Evolutionary conservation across 2,888 invertebrate species (phyloP).

Genomic region (Brenthis ino): DNA sequence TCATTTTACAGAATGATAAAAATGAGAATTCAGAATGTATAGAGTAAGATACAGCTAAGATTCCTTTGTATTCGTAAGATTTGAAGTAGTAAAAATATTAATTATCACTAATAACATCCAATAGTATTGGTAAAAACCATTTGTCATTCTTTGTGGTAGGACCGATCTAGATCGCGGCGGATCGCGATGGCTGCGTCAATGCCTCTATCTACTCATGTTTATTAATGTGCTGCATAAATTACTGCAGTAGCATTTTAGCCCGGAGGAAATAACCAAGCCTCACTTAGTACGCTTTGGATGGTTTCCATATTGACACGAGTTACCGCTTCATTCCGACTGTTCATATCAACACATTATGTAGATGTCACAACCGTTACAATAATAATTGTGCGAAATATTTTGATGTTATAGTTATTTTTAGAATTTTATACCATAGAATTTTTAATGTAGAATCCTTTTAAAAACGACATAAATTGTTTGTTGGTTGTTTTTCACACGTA

Average conservation of each 20-base stretch:
- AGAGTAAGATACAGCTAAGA: too few relatives aligned
- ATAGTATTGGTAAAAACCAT: conserved; percentile 4
- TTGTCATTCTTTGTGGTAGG: conserved; percentile 15
- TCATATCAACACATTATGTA: conserved; percentile 15
- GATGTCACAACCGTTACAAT: not conserved
- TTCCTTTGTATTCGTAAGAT: too few relatives aligned
- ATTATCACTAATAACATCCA: not conserved
- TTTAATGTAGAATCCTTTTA: too few relatives aligned
- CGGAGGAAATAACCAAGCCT: conserved; percentile 55
- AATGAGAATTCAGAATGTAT: too few relatives aligned
- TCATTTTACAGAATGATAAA: too few relatives aligned
- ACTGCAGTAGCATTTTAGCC: conserved; percentile 60
- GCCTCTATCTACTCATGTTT: conserved; percentile 65
- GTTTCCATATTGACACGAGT: conserved; percentile 49
- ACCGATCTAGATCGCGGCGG: conserved; percentile 26
- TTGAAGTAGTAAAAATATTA: not conserved
- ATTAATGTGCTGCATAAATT: conserved; percentile 68
- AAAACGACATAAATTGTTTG: too few relatives aligned
- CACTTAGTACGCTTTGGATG: conserved; percentile 52
- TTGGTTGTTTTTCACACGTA: too few relatives aligned
- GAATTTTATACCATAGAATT: too few relatives aligned
- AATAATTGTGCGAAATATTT: too few relatives aligned
- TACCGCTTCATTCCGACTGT: conserved; percentile 22
- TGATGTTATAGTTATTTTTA: too few relatives aligned
- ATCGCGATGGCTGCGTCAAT: conserved; percentile 46